A percentile compares a stretch with the other conserved stretches of the same genome.
phyloP scores from a whole-genome alignment of 2,888 invertebrate species.

The Cetonia aurata region DNA sequence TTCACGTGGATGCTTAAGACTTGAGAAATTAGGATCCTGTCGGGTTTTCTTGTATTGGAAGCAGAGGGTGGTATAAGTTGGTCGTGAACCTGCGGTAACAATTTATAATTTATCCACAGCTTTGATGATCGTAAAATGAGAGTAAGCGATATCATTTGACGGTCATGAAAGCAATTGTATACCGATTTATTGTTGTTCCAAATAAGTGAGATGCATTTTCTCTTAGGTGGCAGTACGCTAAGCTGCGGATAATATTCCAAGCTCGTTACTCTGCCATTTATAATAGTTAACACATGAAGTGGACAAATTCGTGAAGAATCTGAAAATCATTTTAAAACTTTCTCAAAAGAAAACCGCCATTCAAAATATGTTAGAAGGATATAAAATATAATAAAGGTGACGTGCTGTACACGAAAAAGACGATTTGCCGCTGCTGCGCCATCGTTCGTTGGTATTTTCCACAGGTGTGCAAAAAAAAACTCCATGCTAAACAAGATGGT shows the following conservation, averaged over 20 bases:
- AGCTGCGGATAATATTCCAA: slow-evolving; percentile 25
- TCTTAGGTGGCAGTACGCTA: slow-evolving; percentile 23
- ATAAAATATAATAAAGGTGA: not conserved
- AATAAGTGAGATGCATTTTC: slow-evolving; percentile 32
- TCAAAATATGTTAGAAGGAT: not conserved
- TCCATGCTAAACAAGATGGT: too few species aligned
- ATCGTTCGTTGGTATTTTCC: too few species aligned
- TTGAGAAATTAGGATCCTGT: not conserved
- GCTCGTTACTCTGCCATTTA: slow-evolving; percentile 6
- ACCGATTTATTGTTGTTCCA: slow-evolving; percentile 19
- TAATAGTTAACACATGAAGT: slow-evolving; percentile 12
- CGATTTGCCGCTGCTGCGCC: too few species aligned
- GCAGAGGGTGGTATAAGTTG: slow-evolving; percentile 18
- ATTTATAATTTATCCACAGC: slow-evolving; percentile 10
- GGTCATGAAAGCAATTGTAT: slow-evolving; percentile 26
- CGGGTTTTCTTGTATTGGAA: slow-evolving; percentile 18
- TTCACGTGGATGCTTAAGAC: slow-evolving; percentile 33
- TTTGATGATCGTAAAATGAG: slow-evolving; percentile 35
- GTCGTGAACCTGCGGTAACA: slow-evolving; percentile 32
- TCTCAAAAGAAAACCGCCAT: slow-evolving; percentile 7
- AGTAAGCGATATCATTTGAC: slow-evolving; percentile 26
- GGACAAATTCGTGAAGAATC: not conserved
- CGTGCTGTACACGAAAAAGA: too few species aligned
- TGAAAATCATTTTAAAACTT: not conserved
- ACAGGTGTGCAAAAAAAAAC: too few species aligned